Conservation (phyloP, 2,888 invertebrate genomes). For the Cephus pygmeus region DNA sequence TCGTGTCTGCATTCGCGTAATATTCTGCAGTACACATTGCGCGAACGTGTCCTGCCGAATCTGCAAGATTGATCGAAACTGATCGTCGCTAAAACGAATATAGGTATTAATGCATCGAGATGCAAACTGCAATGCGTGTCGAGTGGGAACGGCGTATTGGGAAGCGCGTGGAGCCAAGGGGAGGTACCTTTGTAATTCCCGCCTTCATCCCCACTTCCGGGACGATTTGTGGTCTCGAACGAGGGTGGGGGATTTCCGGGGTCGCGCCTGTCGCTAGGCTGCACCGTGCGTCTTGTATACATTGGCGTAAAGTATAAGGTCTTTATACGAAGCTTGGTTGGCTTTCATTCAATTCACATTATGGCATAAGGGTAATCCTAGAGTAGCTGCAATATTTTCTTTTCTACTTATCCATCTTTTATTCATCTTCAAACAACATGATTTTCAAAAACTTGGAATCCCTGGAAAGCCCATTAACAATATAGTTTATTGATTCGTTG, state of each 20-base stretch:
- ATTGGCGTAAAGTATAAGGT: neutral
- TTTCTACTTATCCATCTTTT: neutral
- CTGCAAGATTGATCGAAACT: neutral
- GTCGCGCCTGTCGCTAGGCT: slow-evolving; percentile 41
- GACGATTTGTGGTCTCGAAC: slow-evolving; percentile 28
- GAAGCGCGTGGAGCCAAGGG: slow-evolving; percentile 30
- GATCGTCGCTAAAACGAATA: slow-evolving; percentile 2
- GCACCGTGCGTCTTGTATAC: slow-evolving; percentile 10
- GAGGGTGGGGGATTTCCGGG: slow-evolving; percentile 44
- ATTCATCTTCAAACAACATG: neutral
- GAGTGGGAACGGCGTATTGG: slow-evolving; percentile 21
- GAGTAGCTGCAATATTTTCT: neutral
- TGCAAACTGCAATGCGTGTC: slow-evolving; percentile 6
- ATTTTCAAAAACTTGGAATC: neutral
- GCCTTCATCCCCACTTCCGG: slow-evolving; percentile 48
- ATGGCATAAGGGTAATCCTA: neutral
- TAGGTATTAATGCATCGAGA: slow-evolving; percentile 11
- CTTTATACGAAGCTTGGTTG: neutral
- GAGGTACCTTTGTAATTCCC: slow-evolving; percentile 45
- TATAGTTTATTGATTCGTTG: neutral
- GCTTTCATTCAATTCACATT: neutral
- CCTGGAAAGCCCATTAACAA: neutral
- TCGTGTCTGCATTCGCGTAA: neutral
- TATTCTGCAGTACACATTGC: neutral
- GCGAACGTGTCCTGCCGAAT: slow-evolving; percentile 7